Percentiles rank a stretch among this genome's conserved stretches.
phyloP scores from a whole-genome alignment of 2,797 vertebrate genomes.

The Chloroceryle amazona region DNA sequence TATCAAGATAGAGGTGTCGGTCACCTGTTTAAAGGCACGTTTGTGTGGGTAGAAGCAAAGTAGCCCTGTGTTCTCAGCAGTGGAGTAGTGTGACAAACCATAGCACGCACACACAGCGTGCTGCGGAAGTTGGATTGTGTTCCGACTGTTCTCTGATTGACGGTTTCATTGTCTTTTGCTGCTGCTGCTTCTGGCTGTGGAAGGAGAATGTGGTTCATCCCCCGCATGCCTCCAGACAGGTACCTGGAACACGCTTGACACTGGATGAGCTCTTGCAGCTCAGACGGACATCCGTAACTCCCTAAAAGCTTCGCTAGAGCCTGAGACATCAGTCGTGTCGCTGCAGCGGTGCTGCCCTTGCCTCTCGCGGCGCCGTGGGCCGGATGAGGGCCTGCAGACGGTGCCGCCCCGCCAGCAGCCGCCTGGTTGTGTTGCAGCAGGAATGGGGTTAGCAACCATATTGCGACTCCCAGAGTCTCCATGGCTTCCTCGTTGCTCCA shows the following conservation, averaged over 20 bases:
- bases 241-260: neutral
- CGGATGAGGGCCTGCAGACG: neutral
- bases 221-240: rapidly evolving
- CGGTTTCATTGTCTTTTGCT: neutral
- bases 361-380: rapidly evolving
- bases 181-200: neutral
- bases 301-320: neutral
- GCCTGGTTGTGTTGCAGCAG: neutral
- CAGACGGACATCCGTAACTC: rapidly evolving
- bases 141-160: neutral
- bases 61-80: neutral
- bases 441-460: slow-evolving; percentile 13
- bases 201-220: neutral
- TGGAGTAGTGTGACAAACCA: neutral
- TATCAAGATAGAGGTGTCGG: neutral
- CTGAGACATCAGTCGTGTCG: rapidly evolving
- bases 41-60: neutral
- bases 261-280: neutral
- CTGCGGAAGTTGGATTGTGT: neutral
- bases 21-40: neutral
- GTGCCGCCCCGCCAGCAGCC: neutral
- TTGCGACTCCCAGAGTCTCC: slow-evolving; percentile 5
- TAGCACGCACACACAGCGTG: neutral
- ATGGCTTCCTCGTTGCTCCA: slow-evolving; percentile 35
- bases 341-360: neutral